Percentiles rank a stretch among this genome's conserved stretches.
phyloP scores from a whole-genome alignment of 37 sponge, comb jelly and placozoan species.

The Oopsacas minuta region DNA sequence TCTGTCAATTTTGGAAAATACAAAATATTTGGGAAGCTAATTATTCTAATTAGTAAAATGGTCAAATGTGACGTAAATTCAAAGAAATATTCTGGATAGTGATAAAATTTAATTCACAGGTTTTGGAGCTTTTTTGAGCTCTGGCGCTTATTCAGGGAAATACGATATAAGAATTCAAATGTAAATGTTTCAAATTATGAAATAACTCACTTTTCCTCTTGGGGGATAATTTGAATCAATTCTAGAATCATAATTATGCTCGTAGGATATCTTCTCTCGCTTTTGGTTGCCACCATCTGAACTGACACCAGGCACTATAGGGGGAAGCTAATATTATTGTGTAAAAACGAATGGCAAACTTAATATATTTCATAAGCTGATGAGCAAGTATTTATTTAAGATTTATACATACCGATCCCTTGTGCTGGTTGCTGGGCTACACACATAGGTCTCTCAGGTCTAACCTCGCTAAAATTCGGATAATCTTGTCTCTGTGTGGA shows the following conservation, averaged over 20 bases:
- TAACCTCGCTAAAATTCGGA: background rate
- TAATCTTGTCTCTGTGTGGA: constrained; percentile 9
- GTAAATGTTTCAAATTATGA: background rate
- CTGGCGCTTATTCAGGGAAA: too few species aligned
- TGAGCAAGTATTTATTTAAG: background rate
- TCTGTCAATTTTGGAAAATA: background rate
- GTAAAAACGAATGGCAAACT: too few species aligned
- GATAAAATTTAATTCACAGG: too few species aligned
- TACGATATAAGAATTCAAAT: background rate
- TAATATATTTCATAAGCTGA: too few species aligned
- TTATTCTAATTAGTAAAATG: too few species aligned
- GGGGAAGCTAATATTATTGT: background rate
- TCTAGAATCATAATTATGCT: background rate
- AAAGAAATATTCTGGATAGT: too few species aligned
- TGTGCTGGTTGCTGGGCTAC: constrained; percentile 12
- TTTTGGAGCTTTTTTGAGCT: too few species aligned
- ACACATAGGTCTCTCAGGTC: background rate
- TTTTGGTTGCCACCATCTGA: background rate
- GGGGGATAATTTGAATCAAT: background rate
- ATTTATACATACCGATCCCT: background rate
- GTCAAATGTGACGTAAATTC: too few species aligned
- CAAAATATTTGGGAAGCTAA: background rate
- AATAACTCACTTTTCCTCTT: background rate
- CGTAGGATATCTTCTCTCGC: background rate
- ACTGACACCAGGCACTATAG: background rate